Evolutionary conservation across 1,140 invertebrate genomes (phyloP).

Genomic region (Uloborus diversus): DNA sequence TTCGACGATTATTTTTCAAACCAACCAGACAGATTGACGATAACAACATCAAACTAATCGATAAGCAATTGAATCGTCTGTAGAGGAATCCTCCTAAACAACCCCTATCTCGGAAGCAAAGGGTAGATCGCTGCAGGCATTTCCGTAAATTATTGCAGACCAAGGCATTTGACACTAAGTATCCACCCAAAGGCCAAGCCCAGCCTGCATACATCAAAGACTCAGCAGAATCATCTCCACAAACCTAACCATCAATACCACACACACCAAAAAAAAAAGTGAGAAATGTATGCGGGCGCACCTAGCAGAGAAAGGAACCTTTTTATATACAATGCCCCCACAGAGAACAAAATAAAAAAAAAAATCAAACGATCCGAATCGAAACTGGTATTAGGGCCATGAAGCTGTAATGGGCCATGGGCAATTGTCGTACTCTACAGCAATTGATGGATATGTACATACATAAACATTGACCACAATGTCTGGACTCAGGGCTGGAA

Average conservation of each 20-base stretch:
- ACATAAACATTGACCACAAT: constrained; percentile 35
- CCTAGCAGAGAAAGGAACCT: constrained; percentile 15
- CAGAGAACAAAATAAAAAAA: neutral
- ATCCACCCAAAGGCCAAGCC: too few species aligned
- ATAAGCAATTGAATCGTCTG: too few species aligned
- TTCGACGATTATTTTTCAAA: too few species aligned
- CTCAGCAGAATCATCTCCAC: too few species aligned
- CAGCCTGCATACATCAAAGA: too few species aligned
- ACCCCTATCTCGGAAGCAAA: too few species aligned
- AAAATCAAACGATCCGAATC: neutral
- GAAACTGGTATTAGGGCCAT: constrained; percentile 35
- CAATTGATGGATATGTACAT: constrained; percentile 46
- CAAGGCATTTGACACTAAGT: too few species aligned
- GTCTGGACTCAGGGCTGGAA: neutral
- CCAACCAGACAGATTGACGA: too few species aligned
- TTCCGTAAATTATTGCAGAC: too few species aligned
- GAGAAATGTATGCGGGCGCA: constrained; percentile 25
- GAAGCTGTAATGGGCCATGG: constrained; percentile 16
- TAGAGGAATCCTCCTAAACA: too few species aligned
- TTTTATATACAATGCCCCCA: neutral
- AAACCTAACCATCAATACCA: constrained; percentile 30
- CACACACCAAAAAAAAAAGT: constrained; percentile 20
- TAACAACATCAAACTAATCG: too few species aligned
- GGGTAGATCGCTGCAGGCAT: too few species aligned
- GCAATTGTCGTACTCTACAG: constrained; percentile 15